Conservation (phyloP, 2,888 invertebrate genomes). For the Osedax frankpressi region DNA sequence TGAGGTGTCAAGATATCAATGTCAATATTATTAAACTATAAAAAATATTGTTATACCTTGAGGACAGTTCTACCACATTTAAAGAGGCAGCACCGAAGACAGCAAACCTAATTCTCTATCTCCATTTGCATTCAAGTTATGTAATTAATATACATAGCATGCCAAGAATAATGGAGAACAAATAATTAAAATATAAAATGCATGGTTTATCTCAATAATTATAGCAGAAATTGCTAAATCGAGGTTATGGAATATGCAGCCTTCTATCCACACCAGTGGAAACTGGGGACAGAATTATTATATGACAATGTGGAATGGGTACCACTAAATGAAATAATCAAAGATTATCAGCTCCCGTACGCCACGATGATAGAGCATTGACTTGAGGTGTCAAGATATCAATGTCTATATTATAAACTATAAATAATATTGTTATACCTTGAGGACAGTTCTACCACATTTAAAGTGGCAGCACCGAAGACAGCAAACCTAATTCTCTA, state of each 20-base stretch:
- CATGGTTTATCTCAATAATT: conserved; percentile 34
- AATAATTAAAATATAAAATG: conserved; percentile 28
- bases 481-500: background rate
- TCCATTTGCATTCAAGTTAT: background rate
- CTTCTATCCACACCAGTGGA: conserved; percentile 25
- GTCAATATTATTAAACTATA: conserved; percentile 1
- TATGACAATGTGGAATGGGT: conserved; percentile 35
- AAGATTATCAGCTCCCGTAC: conserved; percentile 23
- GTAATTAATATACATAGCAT: background rate
- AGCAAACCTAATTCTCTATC: background rate
- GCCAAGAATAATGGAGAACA: background rate
- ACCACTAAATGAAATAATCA: conserved; percentile 29
- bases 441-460: background rate
- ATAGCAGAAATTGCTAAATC: conserved; percentile 28
- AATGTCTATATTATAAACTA: background rate
- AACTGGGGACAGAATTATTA: conserved; percentile 29
- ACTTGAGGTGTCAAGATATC: background rate
- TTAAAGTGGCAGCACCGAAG: background rate
- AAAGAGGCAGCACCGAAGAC: background rate
- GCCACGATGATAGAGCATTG: conserved; percentile 21
- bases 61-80: background rate
- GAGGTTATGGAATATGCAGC: conserved; percentile 35
- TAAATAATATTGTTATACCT: background rate
- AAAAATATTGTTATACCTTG: conserved; percentile 7
- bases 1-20: conserved; percentile 10